Base-by-base conservation (phyloP, 2,113 vertebrate species). In the Sakesphorus luctuosus region DNA sequence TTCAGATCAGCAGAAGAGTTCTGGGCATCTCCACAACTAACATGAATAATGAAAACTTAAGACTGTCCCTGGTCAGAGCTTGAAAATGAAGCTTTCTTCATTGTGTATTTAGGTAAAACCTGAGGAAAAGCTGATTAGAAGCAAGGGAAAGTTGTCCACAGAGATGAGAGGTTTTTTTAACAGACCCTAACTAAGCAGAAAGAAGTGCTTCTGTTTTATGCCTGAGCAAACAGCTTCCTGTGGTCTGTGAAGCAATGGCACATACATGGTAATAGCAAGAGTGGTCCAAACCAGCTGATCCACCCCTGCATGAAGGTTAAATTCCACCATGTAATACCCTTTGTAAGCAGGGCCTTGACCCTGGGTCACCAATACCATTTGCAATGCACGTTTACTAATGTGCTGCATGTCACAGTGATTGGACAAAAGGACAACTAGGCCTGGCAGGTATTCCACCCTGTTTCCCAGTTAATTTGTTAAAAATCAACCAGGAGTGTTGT, bases 381-480 rank as follows among this genome's bases (percentile, higher is more conserved):
- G 43, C 47, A 47, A 25, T 29, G 10, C 61, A 7, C 0, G 0
- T 47, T 63, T 86, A 26, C 43, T 49, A 16, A 18, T 24, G 7
- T 61, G 66, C 67, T 53, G 24, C 56, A 11, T 3, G 17, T 55
- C 50, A 49, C 63, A 58, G 65, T 2, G 24, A 68, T 58, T 76
- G 82, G 53, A 84, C 40, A 79, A 68, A 72, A 87, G 49, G 36
- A 72, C 62, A 61, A 77, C 14, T 33, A 71, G 33, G 50, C 65
- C 80, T 87, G 84, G 86, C 73, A 81, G 61, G 14, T 84, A 63
- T 93, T 93, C 55, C n/a, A 43, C 62, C n/a, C 35, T 67, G 33
- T 36, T 94, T 77, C 49, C n/a, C 76, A 81, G 49, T 72, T 86
- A 68, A 66, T 52, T 67, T 75, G 92, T 94, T 96, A 96, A 94